Conservation (phyloP, 1,140 invertebrate species). For the Drosophila subobscura region DNA sequence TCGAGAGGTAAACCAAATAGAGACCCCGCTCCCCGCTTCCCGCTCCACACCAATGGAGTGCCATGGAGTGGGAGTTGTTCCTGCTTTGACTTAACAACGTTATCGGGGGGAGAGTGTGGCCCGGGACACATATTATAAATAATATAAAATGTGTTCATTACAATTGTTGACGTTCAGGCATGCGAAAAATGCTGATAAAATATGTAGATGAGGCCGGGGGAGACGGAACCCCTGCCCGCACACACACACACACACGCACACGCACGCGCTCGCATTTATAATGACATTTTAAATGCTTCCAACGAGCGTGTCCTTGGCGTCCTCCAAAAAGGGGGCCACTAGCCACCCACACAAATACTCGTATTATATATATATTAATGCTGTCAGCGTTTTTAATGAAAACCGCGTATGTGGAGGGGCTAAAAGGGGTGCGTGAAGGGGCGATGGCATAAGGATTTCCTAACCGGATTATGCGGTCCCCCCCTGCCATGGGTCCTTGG, state of each 20-base stretch:
- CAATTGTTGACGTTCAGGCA: slow-evolving; percentile 72
- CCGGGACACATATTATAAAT: slow-evolving; percentile 56
- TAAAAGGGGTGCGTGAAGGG: neutral
- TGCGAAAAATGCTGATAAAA: slow-evolving; percentile 75
- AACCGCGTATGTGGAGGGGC: slow-evolving; percentile 32
- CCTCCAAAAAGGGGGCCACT: slow-evolving; percentile 5
- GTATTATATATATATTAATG: slow-evolving; percentile 42
- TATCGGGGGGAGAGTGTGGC: slow-evolving; percentile 1
- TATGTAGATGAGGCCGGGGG: slow-evolving; percentile 50
- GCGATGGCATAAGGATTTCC: slow-evolving; percentile 7
- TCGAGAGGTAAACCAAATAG: slow-evolving; percentile 41
- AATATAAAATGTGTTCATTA: slow-evolving; percentile 74
- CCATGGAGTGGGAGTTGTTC: slow-evolving; percentile 10
- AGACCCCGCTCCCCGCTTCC: slow-evolving; percentile 9
- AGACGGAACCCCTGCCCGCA: slow-evolving; percentile 1
- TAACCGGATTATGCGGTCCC: slow-evolving; percentile 28
- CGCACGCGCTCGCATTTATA: slow-evolving; percentile 63
- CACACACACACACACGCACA: slow-evolving; percentile 23
- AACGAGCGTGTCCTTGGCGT: slow-evolving; percentile 58
- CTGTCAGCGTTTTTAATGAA: slow-evolving; percentile 52
- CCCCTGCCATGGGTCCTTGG: slow-evolving; percentile 12
- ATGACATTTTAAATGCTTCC: slow-evolving; percentile 75
- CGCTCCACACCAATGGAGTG: slow-evolving; percentile 2
- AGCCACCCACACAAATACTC: slow-evolving; percentile 29
- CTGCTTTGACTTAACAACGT: neutral